phyloP scores from a whole-genome alignment of 1,140 invertebrate species.

The Scaptomyza graminum region DNA sequence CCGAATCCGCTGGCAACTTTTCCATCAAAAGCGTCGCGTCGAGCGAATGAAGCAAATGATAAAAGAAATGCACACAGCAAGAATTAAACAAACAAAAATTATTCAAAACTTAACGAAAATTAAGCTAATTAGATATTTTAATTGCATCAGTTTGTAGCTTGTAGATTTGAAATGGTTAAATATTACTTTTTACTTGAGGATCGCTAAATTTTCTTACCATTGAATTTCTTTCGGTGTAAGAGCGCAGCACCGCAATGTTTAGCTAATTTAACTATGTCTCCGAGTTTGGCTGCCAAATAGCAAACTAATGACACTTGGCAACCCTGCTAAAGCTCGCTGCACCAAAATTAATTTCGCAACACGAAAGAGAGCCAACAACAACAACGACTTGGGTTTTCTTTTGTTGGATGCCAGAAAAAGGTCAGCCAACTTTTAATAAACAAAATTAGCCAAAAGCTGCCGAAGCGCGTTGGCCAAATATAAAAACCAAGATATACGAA shows the following conservation, averaged over 20 bases:
- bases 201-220: too few relatives aligned
- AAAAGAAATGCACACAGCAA: background rate
- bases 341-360: conserved; percentile 67
- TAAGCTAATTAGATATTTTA: too few relatives aligned
- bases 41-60: background rate
- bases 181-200: too few relatives aligned
- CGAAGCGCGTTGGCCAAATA: conserved; percentile 63
- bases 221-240: conserved; percentile 8
- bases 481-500: conserved; percentile 70
- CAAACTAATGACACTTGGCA: conserved; percentile 77
- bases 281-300: conserved; percentile 67
- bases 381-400: background rate
- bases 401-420: conserved; percentile 18
- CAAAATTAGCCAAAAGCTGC: conserved; percentile 70
- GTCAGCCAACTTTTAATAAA: conserved; percentile 79
- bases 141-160: too few relatives aligned
- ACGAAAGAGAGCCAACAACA: conserved; percentile 20
- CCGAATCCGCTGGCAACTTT: conserved; percentile 34
- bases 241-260: conserved; percentile 64
- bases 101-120: too few relatives aligned
- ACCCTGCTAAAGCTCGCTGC: conserved; percentile 43
- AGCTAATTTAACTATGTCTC: conserved; percentile 79
- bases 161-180: too few relatives aligned
- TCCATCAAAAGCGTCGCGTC: conserved; percentile 38
- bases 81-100: background rate